These are phyloP conservation scores for Maccullochella peelii DNA, from an alignment of 2,113 vertebrate genomes.

Conservation along the genomic window DNA sequence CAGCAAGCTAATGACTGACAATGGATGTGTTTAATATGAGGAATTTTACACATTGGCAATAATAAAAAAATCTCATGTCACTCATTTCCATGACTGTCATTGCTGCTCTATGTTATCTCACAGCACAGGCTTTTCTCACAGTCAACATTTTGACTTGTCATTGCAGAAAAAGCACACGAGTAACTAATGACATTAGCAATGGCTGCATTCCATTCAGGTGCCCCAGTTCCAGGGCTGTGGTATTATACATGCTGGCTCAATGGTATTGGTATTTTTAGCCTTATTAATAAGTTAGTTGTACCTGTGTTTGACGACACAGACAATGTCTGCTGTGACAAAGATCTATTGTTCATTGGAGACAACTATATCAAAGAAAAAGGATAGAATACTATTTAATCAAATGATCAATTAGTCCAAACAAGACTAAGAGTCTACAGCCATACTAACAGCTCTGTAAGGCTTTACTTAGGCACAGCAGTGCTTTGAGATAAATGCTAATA, in stretches of 20 bases:
- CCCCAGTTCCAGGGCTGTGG: slow-evolving; percentile 23
- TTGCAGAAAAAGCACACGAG: slow-evolving; percentile 14
- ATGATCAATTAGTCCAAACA: neutral
- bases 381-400: neutral
- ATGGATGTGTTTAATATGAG: neutral
- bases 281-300: slow-evolving; percentile 26
- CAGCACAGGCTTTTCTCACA: slow-evolving; percentile 11
- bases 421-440: too few relatives aligned
- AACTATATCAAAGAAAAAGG: neutral
- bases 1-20: neutral
- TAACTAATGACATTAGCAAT: slow-evolving; percentile 41
- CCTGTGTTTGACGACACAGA: neutral
- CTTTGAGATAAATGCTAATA: neutral
- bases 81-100: neutral
- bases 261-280: neutral
- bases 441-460: too few relatives aligned
- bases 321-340: slow-evolving; percentile 12
- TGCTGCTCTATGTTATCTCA: neutral
- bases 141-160: neutral
- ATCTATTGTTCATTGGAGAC: neutral
- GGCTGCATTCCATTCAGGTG: slow-evolving; percentile 29
- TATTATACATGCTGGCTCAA: slow-evolving; percentile 10
- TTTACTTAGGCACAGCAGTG: too few relatives aligned
- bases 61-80: neutral
- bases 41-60: neutral